Evolutionary conservation across 2,888 invertebrate genomes (phyloP).

Genomic region (Plutella xylostella): DNA sequence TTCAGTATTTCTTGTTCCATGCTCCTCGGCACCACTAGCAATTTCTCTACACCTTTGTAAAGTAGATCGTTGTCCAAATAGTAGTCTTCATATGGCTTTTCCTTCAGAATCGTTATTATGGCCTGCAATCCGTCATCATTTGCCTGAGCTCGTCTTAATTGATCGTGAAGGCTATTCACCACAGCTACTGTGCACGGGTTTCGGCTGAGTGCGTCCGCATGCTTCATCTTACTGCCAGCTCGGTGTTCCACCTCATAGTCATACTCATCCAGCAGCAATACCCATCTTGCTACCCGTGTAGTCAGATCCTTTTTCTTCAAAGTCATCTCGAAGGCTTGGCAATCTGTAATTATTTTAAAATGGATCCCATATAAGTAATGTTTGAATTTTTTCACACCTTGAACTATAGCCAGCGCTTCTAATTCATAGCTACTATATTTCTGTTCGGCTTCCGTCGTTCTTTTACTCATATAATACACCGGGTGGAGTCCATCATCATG

Average conservation of each 20-base stretch:
- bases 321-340: constrained; percentile 14
- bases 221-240: constrained; percentile 13
- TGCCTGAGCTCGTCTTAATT: constrained; percentile 16
- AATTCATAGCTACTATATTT: constrained; percentile 11
- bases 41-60: constrained; percentile 18
- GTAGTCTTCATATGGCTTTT: constrained; percentile 16
- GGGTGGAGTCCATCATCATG: constrained; percentile 5
- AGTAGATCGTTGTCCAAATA: constrained; percentile 19
- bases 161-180: constrained; percentile 8
- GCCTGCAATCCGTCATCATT: constrained; percentile 18
- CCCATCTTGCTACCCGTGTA: constrained; percentile 15
- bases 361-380: constrained; percentile 11
- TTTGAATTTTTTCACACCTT: constrained; percentile 14
- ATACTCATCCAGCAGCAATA: constrained; percentile 12
- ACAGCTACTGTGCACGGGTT: constrained; percentile 5
- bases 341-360: constrained; percentile 16
- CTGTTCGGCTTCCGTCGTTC: constrained; percentile 2
- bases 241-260: constrained; percentile 12
- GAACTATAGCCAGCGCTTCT: constrained; percentile 14
- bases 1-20: constrained; percentile 31
- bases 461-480: constrained; percentile 9
- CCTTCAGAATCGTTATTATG: constrained; percentile 15
- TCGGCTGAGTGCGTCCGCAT: constrained; percentile 17
- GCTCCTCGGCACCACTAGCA: constrained; percentile 25
- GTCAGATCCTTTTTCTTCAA: constrained; percentile 14